These are phyloP conservation scores for Andrena cerasifolii DNA, from an alignment of 1,140 invertebrate species.

Conservation along the genomic window DNA sequence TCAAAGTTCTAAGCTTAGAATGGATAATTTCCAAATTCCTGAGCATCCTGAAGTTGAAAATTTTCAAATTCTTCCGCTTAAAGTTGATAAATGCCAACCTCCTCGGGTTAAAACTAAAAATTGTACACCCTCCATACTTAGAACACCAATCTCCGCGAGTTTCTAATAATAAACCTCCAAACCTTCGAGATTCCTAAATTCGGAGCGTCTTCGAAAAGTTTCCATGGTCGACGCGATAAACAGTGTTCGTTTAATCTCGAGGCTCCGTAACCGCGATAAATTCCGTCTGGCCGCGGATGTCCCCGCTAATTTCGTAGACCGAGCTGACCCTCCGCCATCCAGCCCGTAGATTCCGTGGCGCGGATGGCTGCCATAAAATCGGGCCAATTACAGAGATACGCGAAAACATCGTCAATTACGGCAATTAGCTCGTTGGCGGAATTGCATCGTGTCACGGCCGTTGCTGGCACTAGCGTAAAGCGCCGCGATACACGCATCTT, in stretches of 20 bases:
- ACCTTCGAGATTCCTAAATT: too few species aligned
- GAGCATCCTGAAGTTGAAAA: too few species aligned
- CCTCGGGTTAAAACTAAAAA: neutral
- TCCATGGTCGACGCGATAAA: neutral
- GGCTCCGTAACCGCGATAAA: slow-evolving; percentile 15
- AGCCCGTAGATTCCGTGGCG: neutral
- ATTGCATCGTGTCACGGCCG: slow-evolving; percentile 2
- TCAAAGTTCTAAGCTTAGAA: too few species aligned
- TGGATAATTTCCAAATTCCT: neutral
- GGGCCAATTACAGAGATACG: slow-evolving; percentile 30
- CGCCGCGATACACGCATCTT: neutral
- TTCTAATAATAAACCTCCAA: too few species aligned
- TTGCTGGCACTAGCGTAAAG: neutral
- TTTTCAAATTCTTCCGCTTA: too few species aligned
- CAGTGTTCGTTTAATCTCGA: neutral
- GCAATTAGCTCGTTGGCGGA: slow-evolving; percentile 21
- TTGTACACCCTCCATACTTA: neutral
- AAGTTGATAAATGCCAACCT: too few species aligned
- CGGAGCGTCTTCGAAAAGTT: neutral
- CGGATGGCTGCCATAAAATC: neutral
- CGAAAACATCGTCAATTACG: slow-evolving; percentile 29
- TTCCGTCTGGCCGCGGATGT: neutral
- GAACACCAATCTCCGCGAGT: neutral
- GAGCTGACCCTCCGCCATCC: neutral
- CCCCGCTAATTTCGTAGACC: slow-evolving; percentile 1